A percentile compares a stretch with the other conserved stretches of the same genome.
Evolutionary conservation across 2,797 vertebrate species (phyloP).

Genomic region (Fratercula arctica): DNA sequence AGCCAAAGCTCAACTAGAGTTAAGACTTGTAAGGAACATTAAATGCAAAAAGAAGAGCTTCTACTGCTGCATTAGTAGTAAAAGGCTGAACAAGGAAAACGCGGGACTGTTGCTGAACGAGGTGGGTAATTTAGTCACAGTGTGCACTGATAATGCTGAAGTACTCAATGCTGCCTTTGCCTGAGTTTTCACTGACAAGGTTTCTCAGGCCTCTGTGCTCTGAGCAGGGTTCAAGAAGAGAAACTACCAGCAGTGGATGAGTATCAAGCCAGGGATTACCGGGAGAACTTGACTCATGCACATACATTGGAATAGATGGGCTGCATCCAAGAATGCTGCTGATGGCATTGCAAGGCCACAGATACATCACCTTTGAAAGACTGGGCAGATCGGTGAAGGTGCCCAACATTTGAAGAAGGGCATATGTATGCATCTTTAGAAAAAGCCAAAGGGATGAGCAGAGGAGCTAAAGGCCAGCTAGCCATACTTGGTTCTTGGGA

Average conservation of each 20-base stretch:
- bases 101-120: neutral
- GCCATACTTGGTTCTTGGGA: neutral
- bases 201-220: neutral
- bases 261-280: neutral
- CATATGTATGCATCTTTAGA: neutral
- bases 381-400: neutral
- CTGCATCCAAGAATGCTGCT: neutral
- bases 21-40: neutral
- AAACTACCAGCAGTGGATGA: neutral
- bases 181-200: neutral
- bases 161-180: neutral
- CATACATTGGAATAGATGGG: neutral
- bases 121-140: neutral
- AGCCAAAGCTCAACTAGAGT: neutral
- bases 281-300: neutral
- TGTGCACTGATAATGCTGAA: neutral
- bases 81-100: neutral
- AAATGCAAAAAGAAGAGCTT: neutral
- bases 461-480: neutral
- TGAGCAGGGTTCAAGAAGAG: neutral
- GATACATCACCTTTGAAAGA: neutral
- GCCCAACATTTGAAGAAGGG: neutral
- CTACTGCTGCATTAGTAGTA: neutral
- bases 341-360: accelerated
- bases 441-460: neutral